Base-by-base conservation (phyloP, 2,797 vertebrate species). In the Rhinoraja longicauda region DNA sequence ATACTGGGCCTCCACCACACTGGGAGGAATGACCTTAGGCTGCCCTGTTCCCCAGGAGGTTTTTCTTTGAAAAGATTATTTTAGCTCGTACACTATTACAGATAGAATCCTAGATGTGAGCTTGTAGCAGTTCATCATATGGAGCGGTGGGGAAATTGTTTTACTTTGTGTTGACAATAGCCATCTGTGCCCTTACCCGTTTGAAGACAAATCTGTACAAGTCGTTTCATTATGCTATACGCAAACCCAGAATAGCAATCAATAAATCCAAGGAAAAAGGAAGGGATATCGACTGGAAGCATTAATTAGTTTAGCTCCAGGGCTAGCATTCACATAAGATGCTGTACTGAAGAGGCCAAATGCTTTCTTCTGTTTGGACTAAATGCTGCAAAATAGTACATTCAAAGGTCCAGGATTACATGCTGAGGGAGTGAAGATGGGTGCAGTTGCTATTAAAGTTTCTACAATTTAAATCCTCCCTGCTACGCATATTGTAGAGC, bases 1-100 rank as follows among this genome's bases (percentile, higher is more conserved):
- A 84, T 84, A 84, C 59, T 62, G 82, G 57, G 29, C 15, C 7
- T 36, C 32, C 19, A 12, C 77, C 77, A 21, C 26, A 32, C 4
- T 29, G 57, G 57, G 82, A 86, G 82, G 45, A 19, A 62, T 1
- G 57, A 62, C 4, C 82, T 86, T 62, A 62, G 59, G 4, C 29
- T 62, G 59, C 29, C 57, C 82, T 86, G 82, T 29, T 59, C 82
- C 57, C 0, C 45, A 7, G 12, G 13, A 62, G 57, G 13, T 15
- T 62, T 39, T 86, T 86, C 82, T 86, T 86, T 86, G 57, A 62
- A 86, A 86, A 62, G 26, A n/a, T 59, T 86, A 1, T 86, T 86
- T 59, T 86, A 59, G 29, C 57, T 29, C 26, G 13, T 86, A 62
- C 59, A 57, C 57, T 62, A 59, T 57, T 19, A n/a, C 10, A 62